phyloP scores from a whole-genome alignment of 2,797 vertebrate species.

The Trachops cirrhosus region DNA sequence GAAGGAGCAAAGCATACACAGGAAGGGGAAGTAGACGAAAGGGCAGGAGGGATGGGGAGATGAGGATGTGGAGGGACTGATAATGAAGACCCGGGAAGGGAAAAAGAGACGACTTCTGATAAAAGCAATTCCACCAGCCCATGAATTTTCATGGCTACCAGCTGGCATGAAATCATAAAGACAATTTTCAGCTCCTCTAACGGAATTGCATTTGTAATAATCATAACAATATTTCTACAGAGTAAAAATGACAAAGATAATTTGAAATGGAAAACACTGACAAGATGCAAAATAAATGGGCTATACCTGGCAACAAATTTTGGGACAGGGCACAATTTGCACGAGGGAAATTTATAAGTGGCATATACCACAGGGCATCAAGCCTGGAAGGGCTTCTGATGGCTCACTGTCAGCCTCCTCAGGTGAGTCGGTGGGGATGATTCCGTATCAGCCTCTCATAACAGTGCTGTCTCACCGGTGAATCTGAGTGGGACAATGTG shows the following conservation, averaged over 20 bases:
- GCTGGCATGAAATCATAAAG: constrained; percentile 68
- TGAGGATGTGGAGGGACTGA: background rate
- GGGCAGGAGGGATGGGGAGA: background rate
- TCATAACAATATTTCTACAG: constrained; percentile 66
- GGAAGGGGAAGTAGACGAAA: background rate
- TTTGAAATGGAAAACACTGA: constrained; percentile 75
- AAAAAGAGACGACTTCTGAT: background rate
- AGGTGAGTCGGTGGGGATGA: background rate
- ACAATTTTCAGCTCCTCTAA: constrained; percentile 60
- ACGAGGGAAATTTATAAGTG: constrained; percentile 1
- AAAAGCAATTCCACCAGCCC: constrained; percentile 36
- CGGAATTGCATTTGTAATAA: constrained; percentile 62
- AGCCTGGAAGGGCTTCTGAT: background rate
- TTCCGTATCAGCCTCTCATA: background rate
- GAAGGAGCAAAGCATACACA: background rate
- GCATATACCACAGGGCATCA: background rate
- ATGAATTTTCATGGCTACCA: constrained; percentile 76
- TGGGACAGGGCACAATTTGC: background rate
- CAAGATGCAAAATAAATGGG: constrained; percentile 68
- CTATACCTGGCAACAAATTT: constrained; percentile 60
- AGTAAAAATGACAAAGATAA: constrained; percentile 72
- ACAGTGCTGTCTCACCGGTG: background rate
- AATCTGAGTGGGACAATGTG: background rate
- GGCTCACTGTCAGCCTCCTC: background rate
- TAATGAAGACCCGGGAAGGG: background rate